Conservation (phyloP, 2,888 invertebrate species). For the Hemaris fuciformis region DNA sequence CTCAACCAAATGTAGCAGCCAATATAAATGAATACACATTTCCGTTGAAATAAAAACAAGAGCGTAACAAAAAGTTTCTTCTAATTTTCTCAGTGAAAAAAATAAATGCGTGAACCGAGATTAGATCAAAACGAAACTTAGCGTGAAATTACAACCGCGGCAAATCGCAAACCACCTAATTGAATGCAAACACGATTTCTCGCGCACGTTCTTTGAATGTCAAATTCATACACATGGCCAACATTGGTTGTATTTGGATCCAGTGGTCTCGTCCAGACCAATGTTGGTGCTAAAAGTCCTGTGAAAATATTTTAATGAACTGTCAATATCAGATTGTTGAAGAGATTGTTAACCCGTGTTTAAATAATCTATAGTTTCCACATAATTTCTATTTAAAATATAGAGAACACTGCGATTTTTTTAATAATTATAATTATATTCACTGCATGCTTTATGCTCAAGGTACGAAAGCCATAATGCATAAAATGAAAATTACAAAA, state of each 20-base stretch:
- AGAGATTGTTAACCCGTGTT: too few species aligned
- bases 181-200: conserved; percentile 30
- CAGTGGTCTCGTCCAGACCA: not conserved
- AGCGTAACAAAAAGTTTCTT: not conserved
- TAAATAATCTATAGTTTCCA: too few species aligned
- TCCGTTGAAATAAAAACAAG: not conserved
- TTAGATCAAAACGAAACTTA: conserved; percentile 26
- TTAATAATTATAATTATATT: too few species aligned
- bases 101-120: conserved; percentile 14
- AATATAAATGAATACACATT: not conserved
- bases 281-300: not conserved
- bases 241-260: not conserved
- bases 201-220: conserved; percentile 20
- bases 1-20: too few species aligned
- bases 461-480: too few species aligned
- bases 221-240: conserved; percentile 12
- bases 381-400: too few species aligned
- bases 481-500: too few species aligned
- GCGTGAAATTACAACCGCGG: conserved; percentile 22
- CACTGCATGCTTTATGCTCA: too few species aligned
- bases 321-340: too few species aligned
- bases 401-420: too few species aligned
- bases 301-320: too few species aligned
- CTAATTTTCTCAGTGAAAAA: not conserved
- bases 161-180: conserved; percentile 35